Evolutionary conservation across 2,888 invertebrate species (phyloP), one percentile per base, ranked within the genome.

Genomic region (Noctua fimbriata): DNA sequence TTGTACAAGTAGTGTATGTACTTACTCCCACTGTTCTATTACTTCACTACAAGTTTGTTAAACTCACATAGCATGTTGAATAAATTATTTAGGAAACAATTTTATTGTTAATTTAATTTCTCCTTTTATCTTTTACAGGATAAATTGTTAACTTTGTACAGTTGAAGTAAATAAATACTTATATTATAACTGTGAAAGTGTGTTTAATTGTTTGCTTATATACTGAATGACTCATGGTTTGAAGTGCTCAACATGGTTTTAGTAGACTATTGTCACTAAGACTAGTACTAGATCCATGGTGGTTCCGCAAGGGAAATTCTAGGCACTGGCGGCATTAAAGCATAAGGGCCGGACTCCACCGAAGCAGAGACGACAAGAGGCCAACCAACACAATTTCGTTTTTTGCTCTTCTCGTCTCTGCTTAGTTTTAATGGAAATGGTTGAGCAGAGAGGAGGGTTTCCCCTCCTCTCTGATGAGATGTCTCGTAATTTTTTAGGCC

Each of bases 81-180:
- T 90, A 89, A 90, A 88, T 86, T 88, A 90, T 88, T 89, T 85
- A 86, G 82, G 82, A 84, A 82, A 77, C 67, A 77, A 24, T 63
- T 67, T 16, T n/a, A 41, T n/a, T 58, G 69, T 73, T 66, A 83
- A 85, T 85, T 87, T 89, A 76, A 81, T 83, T 89, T 81, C 14
- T 69, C 55, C 58, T 24, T 60, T 55, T 28, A 78, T 69, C 16
- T 83, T 67, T 78, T 67, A 84, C 52, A 71, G 32, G 55, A 67
- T 52, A 49, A 55, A 41, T 78, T 73, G 60, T 63, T 71, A 49
- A 72, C 67, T 60, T 58, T 74, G 65, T 72, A 69, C 65, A 78
- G 55, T 65, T 69, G 41, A 78, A 72, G 58, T 77, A 58, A 81
- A 77, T 83, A 83, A 78, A 83, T 60, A 69, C 49, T 18, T 81